Percentiles rank a stretch among this genome's conserved stretches.
phyloP scores from a whole-genome alignment of 2,797 vertebrate species.

The Agapornis canus region DNA sequence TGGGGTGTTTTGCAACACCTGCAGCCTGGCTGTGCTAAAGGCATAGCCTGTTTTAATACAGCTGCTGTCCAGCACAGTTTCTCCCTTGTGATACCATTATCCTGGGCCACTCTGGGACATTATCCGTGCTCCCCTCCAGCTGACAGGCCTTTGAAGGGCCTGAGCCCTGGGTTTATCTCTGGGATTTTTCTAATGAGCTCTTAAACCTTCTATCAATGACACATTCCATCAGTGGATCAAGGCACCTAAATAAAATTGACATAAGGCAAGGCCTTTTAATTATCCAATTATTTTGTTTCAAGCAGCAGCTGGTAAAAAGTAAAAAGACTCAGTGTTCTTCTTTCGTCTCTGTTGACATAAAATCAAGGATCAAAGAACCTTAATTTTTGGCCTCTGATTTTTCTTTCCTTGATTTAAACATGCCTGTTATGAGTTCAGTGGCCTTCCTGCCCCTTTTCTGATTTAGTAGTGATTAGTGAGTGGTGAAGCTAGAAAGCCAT shows the following conservation, averaged over 20 bases:
- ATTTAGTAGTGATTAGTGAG: slow-evolving; percentile 47
- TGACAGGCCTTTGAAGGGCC: slow-evolving; percentile 40
- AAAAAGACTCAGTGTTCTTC: slow-evolving; percentile 68
- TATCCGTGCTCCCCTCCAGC: neutral
- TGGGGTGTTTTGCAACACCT: accelerated
- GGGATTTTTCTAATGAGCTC: slow-evolving; percentile 50
- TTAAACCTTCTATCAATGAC: slow-evolving; percentile 67
- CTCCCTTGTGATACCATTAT: neutral
- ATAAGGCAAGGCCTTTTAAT: slow-evolving; percentile 76
- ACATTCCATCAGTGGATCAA: slow-evolving; percentile 74
- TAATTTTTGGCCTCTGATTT: slow-evolving; percentile 64
- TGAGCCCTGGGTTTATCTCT: slow-evolving; percentile 25
- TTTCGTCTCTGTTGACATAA: slow-evolving; percentile 66
- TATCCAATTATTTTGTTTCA: slow-evolving; percentile 78
- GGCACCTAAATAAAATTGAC: slow-evolving; percentile 75
- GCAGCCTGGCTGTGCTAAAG: neutral
- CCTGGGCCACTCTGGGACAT: neutral
- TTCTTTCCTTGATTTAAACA: slow-evolving; percentile 62
- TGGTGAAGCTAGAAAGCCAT: slow-evolving; percentile 2
- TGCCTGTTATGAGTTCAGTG: slow-evolving; percentile 45
- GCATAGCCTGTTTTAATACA: neutral
- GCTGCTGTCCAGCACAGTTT: neutral
- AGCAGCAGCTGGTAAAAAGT: slow-evolving; percentile 71
- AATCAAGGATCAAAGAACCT: slow-evolving; percentile 73
- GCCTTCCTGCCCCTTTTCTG: slow-evolving; percentile 40